A percentile compares a stretch with the other conserved stretches of the same genome.
These are phyloP conservation scores for Tokudaia muenninki DNA, from an alignment of 2,797 vertebrate species.

Conservation along the genomic window DNA sequence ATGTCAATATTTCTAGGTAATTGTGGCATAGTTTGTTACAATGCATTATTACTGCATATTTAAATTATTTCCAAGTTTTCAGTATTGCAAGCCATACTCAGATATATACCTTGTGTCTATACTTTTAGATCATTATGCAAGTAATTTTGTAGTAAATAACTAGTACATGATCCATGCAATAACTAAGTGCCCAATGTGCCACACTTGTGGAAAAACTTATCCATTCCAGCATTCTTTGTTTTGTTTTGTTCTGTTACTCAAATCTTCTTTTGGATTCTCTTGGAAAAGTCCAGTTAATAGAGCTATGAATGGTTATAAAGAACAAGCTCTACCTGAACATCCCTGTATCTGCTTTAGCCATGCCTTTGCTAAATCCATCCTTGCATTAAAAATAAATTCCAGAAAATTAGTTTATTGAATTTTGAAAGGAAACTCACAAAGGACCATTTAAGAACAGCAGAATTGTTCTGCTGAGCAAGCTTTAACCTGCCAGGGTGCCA, in stretches of 20 bases:
- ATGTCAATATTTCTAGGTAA: constrained; percentile 45
- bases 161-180: constrained; percentile 28
- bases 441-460: background rate
- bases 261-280: constrained; percentile 35
- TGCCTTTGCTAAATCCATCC: constrained; percentile 5
- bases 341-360: background rate
- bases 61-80: constrained; percentile 30
- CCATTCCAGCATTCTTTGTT: background rate
- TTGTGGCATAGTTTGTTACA: background rate
- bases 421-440: background rate
- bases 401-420: constrained; percentile 11
- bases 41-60: constrained; percentile 30
- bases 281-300: constrained; percentile 43
- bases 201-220: background rate
- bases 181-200: constrained; percentile 3
- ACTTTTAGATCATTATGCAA: background rate
- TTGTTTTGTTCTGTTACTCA: constrained; percentile 22
- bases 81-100: background rate
- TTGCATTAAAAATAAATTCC: constrained; percentile 5
- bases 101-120: background rate
- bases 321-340: background rate
- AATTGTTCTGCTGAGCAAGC: background rate
- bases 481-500: background rate
- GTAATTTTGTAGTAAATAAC: constrained; percentile 38
- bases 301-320: background rate